phyloP scores from a whole-genome alignment of 1,140 invertebrate genomes.

The Lepidurus couesii region DNA sequence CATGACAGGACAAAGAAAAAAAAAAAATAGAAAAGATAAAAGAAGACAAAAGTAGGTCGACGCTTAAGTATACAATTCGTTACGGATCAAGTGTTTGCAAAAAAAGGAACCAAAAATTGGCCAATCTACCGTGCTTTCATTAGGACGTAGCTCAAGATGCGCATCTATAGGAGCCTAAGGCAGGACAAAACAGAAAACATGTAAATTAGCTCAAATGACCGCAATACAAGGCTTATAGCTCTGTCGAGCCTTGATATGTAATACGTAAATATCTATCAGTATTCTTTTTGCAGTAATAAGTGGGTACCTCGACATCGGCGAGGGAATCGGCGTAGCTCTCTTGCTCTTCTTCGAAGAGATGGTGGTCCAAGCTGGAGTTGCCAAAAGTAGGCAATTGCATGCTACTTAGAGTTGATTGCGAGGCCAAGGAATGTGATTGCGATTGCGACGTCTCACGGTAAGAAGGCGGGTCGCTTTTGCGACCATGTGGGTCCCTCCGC shows the following conservation, averaged over 20 bases:
- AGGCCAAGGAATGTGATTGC: background rate
- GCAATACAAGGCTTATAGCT: background rate
- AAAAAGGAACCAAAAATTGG: background rate
- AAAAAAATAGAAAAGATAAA: background rate
- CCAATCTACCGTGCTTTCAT: slow-evolving; percentile 15
- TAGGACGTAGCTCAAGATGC: slow-evolving; percentile 1
- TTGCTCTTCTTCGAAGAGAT: background rate
- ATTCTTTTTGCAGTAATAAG: background rate
- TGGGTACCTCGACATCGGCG: background rate
- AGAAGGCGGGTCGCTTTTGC: background rate
- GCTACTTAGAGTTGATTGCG: background rate
- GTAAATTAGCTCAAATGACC: background rate
- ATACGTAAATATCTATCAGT: too few relatives aligned
- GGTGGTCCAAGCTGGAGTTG: slow-evolving; percentile 1
- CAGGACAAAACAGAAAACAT: background rate
- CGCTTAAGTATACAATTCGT: background rate
- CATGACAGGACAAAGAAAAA: too few relatives aligned
- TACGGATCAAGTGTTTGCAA: background rate
- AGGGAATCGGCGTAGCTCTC: slow-evolving; percentile 4
- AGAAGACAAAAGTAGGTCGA: background rate
- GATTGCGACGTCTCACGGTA: background rate
- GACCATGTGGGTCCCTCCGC: slow-evolving; percentile 12
- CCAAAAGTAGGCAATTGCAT: background rate
- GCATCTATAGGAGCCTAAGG: background rate
- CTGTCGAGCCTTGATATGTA: background rate